Evolutionary conservation across 92 coral and sea anemone genomes (phyloP).

Genomic region (Hydrozoanthus gracilis): DNA sequence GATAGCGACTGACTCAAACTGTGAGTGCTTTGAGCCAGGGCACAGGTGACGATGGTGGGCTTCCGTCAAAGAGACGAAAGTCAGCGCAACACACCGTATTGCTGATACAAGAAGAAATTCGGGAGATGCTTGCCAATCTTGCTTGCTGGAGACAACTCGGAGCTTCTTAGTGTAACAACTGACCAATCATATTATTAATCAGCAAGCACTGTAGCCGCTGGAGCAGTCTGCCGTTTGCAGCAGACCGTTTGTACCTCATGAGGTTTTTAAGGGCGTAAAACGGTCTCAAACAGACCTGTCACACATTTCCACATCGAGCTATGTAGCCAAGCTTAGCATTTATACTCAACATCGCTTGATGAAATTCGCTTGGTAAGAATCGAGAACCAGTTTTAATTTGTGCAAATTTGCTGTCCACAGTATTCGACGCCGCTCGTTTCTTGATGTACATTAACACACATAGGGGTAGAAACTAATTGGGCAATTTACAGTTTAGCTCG

Average conservation of each 20-base stretch:
- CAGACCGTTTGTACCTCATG: too few species aligned
- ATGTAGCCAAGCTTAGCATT: not conserved
- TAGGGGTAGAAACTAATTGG: too few species aligned
- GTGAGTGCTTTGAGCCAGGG: not conserved
- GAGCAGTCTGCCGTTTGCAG: too few species aligned
- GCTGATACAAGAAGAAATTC: not conserved
- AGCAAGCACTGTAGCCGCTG: not conserved
- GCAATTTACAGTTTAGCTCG: too few species aligned
- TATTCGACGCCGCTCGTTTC: too few species aligned
- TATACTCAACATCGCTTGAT: not conserved
- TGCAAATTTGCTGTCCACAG: not conserved
- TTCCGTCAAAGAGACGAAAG: not conserved
- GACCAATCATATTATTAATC: not conserved
- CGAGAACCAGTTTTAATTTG: not conserved
- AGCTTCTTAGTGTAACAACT: not conserved
- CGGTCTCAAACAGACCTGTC: not conserved
- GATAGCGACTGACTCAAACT: conserved; percentile 23
- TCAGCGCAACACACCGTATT: not conserved
- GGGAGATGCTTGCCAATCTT: not conserved
- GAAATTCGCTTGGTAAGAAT: not conserved
- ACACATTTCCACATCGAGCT: not conserved
- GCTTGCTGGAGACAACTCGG: not conserved
- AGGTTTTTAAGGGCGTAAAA: too few species aligned
- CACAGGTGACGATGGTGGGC: not conserved
- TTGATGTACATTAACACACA: too few species aligned